Evolutionary conservation across 2,797 vertebrate genomes (phyloP).

Genomic region (Manis crassicaudata): DNA sequence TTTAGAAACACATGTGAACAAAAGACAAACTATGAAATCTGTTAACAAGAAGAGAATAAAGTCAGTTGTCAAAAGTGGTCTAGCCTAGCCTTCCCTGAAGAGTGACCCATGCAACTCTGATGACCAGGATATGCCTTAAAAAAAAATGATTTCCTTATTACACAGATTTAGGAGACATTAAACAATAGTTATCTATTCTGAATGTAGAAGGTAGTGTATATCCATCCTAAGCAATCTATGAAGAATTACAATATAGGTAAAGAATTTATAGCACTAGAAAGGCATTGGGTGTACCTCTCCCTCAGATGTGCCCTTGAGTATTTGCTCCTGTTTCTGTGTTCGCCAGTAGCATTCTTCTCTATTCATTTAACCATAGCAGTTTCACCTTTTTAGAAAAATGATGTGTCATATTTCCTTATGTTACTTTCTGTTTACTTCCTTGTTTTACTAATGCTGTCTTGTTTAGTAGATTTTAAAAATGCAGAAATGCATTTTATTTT

Average conservation of each 20-base stretch:
- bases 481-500: constrained; percentile 88
- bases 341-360: constrained; percentile 45
- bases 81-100: not conserved
- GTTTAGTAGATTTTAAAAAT: constrained; percentile 85
- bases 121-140: not conserved
- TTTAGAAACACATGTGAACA: not conserved
- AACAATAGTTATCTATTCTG: not conserved
- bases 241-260: not conserved
- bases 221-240: not conserved
- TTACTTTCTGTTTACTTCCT: constrained; percentile 86
- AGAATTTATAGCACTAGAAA: constrained; percentile 24
- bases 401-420: constrained; percentile 80
- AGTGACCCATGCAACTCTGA: not conserved
- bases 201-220: not conserved
- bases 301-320: not conserved
- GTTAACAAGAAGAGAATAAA: constrained; percentile 41
- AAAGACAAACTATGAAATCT: not conserved
- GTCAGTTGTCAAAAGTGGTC: not conserved
- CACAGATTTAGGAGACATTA: not conserved
- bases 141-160: constrained; percentile 3
- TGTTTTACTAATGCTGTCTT: constrained; percentile 88
- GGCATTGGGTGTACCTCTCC: not conserved
- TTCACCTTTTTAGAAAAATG: constrained; percentile 65
- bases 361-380: constrained; percentile 68
- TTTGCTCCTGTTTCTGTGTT: constrained; percentile 36